These are phyloP conservation scores for Cyphomyrus discorhynchus DNA, from an alignment of 2,113 vertebrate species.

Conservation along the genomic window DNA sequence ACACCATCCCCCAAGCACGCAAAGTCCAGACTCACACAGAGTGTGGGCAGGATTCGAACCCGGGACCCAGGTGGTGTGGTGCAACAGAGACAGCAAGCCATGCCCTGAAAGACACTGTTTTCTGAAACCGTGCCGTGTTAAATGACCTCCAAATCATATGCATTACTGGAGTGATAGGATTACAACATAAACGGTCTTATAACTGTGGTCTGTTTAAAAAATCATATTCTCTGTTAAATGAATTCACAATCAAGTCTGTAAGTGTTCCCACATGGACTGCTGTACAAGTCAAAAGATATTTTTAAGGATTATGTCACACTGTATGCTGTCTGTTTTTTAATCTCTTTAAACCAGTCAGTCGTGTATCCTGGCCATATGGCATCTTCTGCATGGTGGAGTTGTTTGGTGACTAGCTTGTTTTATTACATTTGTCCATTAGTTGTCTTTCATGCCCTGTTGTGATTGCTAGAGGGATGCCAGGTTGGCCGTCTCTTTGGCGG, in stretches of 20 bases:
- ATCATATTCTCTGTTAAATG: background rate
- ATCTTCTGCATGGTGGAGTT: background rate
- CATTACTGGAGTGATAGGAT: background rate
- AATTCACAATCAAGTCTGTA: background rate
- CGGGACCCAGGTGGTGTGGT: background rate
- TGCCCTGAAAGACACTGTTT: background rate
- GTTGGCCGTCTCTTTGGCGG: conserved; percentile 7
- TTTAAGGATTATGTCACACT: background rate
- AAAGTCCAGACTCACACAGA: background rate
- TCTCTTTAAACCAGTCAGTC: conserved; percentile 9
- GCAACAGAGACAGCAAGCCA: background rate
- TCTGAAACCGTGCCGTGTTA: background rate
- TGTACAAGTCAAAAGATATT: background rate
- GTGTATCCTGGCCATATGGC: conserved; percentile 13
- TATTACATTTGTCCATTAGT: conserved; percentile 20
- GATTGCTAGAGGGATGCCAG: background rate
- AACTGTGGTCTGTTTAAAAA: background rate
- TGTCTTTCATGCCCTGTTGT: conserved; percentile 12
- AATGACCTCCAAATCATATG: background rate
- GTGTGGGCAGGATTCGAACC: background rate
- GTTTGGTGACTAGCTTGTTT: background rate
- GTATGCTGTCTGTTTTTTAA: background rate
- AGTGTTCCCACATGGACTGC: background rate
- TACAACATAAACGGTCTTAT: background rate
- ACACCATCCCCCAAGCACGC: background rate